phyloP scores from a whole-genome alignment of 53 echinoderm and acorn worm genomes.

The Luidia sarsii region DNA sequence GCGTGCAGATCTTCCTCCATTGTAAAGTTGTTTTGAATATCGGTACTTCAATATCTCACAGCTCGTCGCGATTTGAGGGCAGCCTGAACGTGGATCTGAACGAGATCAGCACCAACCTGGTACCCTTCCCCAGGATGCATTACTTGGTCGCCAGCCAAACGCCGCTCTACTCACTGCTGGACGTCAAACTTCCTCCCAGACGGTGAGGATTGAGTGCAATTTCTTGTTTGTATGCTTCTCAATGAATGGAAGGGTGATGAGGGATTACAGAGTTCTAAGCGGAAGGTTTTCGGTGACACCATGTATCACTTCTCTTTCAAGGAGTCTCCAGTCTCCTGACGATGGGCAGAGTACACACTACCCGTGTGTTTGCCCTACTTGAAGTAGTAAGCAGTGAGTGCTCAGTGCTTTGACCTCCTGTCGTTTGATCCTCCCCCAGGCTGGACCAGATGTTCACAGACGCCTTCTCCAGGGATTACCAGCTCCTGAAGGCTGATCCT shows the following conservation, averaged over 20 bases:
- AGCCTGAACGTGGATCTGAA: slow-evolving; percentile 89
- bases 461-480: slow-evolving; percentile 86
- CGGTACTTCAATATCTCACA: too few species aligned
- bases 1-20: too few species aligned
- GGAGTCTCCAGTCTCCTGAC: too few species aligned
- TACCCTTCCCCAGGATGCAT: slow-evolving; percentile 89
- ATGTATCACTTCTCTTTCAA: too few species aligned
- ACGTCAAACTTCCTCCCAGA: slow-evolving; percentile 76
- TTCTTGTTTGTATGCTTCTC: not conserved
- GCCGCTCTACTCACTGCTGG: slow-evolving; percentile 79
- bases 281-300: not conserved
- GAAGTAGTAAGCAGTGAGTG: too few species aligned
- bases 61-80: slow-evolving; percentile 94
- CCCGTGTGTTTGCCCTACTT: too few species aligned
- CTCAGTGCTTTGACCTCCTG: too few species aligned
- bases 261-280: too few species aligned
- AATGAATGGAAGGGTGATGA: not conserved
- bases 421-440: slow-evolving; percentile 42
- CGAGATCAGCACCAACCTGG: slow-evolving; percentile 96
- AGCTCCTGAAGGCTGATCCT: slow-evolving; percentile 92
- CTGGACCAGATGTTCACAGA: slow-evolving; percentile 98
- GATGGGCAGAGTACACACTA: too few species aligned
- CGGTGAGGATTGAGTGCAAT: slow-evolving; percentile 45
- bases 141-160: slow-evolving; percentile 95
- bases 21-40: too few species aligned